A percentile compares a stretch with the other conserved stretches of the same genome.
Evolutionary conservation across 1,140 invertebrate genomes (phyloP).

Genomic region (Pseudomyrmex concolor): DNA sequence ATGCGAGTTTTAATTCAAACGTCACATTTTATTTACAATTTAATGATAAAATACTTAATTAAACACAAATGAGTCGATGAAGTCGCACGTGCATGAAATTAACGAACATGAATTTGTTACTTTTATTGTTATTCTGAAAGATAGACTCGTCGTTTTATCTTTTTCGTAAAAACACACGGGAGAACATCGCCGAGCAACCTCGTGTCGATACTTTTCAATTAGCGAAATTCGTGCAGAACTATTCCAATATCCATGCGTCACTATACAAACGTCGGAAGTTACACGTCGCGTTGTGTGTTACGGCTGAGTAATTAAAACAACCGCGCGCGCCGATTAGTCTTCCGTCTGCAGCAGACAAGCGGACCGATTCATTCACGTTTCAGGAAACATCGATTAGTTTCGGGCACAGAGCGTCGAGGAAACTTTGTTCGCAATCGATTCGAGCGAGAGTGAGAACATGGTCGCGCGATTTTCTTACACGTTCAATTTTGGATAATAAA

Average conservation of each 20-base stretch:
- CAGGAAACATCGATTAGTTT: constrained; percentile 54
- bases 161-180: neutral
- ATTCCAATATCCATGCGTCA: constrained; percentile 40
- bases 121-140: neutral
- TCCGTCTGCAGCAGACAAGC: constrained; percentile 43
- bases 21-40: neutral
- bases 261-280: constrained; percentile 3
- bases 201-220: constrained; percentile 27
- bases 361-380: constrained; percentile 25
- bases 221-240: constrained; percentile 27
- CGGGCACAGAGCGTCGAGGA: neutral
- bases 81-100: too few species aligned
- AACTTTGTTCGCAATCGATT: constrained; percentile 47
- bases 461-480: too few species aligned
- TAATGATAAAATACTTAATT: neutral
- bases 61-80: neutral
- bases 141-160: neutral
- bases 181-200: neutral
- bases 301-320: constrained; percentile 60
- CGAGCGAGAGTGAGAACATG: neutral
- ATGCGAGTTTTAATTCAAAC: neutral
- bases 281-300: neutral
- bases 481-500: too few species aligned
- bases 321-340: constrained; percentile 46
- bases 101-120: neutral